Conservation (phyloP, 2,113 vertebrate species). For the Thamnaconus septentrionalis region DNA sequence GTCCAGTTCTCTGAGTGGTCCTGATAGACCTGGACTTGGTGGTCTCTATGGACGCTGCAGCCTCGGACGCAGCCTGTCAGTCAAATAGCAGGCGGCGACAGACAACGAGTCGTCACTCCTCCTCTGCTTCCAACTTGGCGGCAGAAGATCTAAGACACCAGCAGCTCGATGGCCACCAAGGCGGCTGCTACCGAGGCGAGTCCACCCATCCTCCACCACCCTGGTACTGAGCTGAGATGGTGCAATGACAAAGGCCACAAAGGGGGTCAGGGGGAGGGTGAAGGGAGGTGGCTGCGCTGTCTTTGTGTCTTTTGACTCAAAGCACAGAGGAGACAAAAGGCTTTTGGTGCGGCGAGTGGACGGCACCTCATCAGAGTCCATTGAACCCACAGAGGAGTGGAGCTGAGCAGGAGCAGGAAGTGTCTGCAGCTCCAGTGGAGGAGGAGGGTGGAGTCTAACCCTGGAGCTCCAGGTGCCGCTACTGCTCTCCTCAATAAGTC, state of each 20-base stretch:
- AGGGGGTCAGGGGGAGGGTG: slow-evolving; percentile 33
- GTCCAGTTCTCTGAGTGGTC: no score
- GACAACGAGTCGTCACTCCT: background rate
- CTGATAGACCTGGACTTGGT: slow-evolving; percentile 6
- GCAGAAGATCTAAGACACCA: slow-evolving; percentile 11
- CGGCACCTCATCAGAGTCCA: slow-evolving; percentile 55
- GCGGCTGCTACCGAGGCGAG: slow-evolving; percentile 10
- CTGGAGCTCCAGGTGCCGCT: no score
- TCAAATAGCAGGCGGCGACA: background rate
- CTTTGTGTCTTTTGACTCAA: slow-evolving; percentile 4
- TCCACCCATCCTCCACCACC: background rate
- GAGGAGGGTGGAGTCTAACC: no score
- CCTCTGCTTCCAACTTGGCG: no score
- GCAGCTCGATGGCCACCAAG: slow-evolving; percentile 9
- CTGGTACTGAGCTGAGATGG: slow-evolving; percentile 23
- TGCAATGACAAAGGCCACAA: slow-evolving; percentile 59
- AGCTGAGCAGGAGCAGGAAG: background rate
- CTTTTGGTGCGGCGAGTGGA: slow-evolving; percentile 7
- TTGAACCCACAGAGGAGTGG: slow-evolving; percentile 25
- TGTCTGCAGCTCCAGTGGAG: no score
- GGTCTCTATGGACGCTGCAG: slow-evolving; percentile 3
- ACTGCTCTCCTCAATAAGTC: no score
- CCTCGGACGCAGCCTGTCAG: no score
- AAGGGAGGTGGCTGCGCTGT: slow-evolving; percentile 10
- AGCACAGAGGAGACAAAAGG: slow-evolving; percentile 57